Evolutionary conservation across 1,140 invertebrate species (phyloP).

Genomic region (Drosophila melanica): DNA sequence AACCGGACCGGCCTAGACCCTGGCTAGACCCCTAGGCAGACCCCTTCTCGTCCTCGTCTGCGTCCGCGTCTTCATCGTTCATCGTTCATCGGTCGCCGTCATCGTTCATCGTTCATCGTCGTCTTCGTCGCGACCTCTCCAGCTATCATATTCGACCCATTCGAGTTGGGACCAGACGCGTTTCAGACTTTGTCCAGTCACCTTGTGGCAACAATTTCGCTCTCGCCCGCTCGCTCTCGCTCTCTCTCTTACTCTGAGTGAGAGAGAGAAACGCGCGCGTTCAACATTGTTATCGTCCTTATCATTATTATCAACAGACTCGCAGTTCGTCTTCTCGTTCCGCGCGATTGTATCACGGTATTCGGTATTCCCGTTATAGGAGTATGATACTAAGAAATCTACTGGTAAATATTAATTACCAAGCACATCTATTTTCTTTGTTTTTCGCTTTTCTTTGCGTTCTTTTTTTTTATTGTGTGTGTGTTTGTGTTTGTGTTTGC

Average conservation of each 20-base stretch:
- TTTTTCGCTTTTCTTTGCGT: not conserved
- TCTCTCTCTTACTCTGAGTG: not conserved
- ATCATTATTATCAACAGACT: constrained; percentile 3
- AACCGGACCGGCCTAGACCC: constrained; percentile 7
- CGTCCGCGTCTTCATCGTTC: no score
- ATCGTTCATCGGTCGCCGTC: no score
- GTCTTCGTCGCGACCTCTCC: no score
- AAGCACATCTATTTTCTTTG: constrained; percentile 16
- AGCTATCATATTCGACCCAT: not conserved
- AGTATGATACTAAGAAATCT: constrained; percentile 66
- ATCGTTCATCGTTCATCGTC: no score
- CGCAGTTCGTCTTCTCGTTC: constrained; percentile 20
- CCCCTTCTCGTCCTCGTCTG: not conserved
- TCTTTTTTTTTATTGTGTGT: constrained; percentile 25
- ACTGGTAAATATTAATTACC: constrained; percentile 74
- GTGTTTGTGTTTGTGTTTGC: constrained; percentile 17
- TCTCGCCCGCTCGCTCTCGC: not conserved
- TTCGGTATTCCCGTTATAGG: not conserved
- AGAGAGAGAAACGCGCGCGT: constrained; percentile 3
- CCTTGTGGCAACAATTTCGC: not conserved
- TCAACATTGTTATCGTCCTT: not conserved
- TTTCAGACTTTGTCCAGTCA: constrained; percentile 12
- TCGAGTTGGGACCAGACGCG: not conserved
- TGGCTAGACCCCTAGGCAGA: not conserved
- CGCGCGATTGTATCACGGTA: not conserved